These are phyloP conservation scores for Lapara coniferarum DNA, from an alignment of 2,888 invertebrate genomes.

Conservation along the genomic window DNA sequence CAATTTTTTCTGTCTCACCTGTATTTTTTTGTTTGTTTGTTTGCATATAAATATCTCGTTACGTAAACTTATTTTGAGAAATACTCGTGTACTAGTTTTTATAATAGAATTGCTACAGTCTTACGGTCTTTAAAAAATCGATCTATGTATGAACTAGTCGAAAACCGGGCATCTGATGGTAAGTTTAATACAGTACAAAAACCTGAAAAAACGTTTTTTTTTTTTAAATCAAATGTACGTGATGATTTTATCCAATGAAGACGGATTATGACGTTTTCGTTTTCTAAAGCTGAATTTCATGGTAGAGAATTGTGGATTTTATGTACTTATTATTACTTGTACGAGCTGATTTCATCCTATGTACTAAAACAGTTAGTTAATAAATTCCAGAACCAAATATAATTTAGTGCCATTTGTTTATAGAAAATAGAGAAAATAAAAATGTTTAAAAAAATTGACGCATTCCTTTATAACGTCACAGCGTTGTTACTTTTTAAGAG, in stretches of 20 bases:
- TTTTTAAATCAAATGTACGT: neutral
- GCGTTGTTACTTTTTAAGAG: constrained; percentile 13
- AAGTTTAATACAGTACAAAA: constrained; percentile 2
- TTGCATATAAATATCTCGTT: too few relatives aligned
- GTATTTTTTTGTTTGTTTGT: too few relatives aligned
- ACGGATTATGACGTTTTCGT: too few relatives aligned
- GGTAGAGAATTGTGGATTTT: too few relatives aligned
- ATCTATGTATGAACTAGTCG: neutral
- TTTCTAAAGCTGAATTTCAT: too few relatives aligned
- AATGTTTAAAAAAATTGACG: neutral
- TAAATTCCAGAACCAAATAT: constrained; percentile 2
- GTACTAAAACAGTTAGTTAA: neutral
- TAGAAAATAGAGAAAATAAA: neutral
- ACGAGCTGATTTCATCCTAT: too few relatives aligned
- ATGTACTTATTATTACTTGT: neutral
- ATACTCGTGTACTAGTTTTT: too few relatives aligned
- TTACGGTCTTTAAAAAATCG: too few relatives aligned
- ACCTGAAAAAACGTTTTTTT: neutral
- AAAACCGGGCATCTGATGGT: neutral
- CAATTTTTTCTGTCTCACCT: too few relatives aligned
- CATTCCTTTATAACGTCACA: neutral
- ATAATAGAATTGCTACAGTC: too few relatives aligned
- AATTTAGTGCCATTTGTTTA: constrained; percentile 7
- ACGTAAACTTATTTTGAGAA: too few relatives aligned
- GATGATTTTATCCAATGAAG: too few relatives aligned